These are phyloP conservation scores for Bos javanicus DNA, from an alignment of 2,113 vertebrate species.

Conservation along the genomic window DNA sequence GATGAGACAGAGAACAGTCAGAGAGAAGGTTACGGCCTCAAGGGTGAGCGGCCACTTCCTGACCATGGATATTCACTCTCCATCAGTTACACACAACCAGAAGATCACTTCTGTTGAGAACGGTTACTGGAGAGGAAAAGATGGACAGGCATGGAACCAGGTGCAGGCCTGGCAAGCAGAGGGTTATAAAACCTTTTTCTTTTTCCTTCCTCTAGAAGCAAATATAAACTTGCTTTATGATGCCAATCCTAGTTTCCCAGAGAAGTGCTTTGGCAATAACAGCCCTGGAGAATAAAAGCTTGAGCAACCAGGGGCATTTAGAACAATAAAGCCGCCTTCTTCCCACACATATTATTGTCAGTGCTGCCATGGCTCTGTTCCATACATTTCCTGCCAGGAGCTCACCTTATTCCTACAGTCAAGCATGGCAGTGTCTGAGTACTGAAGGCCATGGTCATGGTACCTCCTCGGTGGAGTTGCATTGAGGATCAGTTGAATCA, in stretches of 20 bases:
- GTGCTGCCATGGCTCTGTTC: not conserved
- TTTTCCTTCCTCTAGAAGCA: constrained; percentile 3
- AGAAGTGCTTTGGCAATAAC: not conserved
- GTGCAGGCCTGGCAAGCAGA: not conserved
- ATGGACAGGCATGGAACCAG: not conserved
- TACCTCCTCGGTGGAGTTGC: not conserved
- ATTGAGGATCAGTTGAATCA: not conserved
- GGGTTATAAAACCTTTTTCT: not conserved
- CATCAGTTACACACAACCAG: not conserved
- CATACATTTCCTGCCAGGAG: not conserved
- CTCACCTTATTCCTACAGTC: accelerated
- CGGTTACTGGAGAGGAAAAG: not conserved
- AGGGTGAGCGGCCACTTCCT: accelerated
- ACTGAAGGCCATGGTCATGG: not conserved
- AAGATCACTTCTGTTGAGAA: not conserved
- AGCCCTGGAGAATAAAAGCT: not conserved
- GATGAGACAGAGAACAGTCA: not conserved
- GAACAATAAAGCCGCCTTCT: not conserved
- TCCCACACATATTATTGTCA: not conserved
- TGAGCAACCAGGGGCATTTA: not conserved
- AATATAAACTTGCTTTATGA: constrained; percentile 18
- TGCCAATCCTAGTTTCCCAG: not conserved
- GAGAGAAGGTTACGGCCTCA: not conserved
- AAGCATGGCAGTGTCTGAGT: not conserved
- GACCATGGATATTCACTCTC: not conserved